phyloP scores from a whole-genome alignment of 2,797 vertebrate species.

The Pipistrellus nathusii region DNA sequence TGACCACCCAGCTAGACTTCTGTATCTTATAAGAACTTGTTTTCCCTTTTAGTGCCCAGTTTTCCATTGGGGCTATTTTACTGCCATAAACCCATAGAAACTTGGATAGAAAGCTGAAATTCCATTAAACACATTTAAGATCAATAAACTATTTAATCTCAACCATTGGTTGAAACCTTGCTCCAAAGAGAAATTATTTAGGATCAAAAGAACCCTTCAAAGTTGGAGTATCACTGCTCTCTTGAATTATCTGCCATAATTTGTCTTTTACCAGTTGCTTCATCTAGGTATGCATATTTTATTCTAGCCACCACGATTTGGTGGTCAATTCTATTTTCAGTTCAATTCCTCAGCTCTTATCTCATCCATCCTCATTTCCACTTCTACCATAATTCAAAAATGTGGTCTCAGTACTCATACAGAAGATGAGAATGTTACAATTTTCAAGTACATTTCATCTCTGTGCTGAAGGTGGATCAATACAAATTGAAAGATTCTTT shows the following conservation, averaged over 20 bases:
- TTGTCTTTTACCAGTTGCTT: background rate
- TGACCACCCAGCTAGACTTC: background rate
- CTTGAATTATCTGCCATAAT: background rate
- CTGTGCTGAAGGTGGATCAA: background rate
- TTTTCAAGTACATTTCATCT: background rate
- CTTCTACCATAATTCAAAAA: background rate
- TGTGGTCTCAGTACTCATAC: background rate
- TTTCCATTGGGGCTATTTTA: background rate
- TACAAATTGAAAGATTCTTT: background rate
- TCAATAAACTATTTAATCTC: background rate
- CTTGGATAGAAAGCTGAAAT: background rate
- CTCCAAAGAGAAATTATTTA: background rate
- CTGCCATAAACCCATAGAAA: background rate
- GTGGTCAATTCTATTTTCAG: background rate
- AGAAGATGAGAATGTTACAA: background rate
- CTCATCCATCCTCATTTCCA: background rate
- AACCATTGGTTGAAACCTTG: background rate
- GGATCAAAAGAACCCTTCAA: background rate
- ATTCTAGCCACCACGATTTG: background rate
- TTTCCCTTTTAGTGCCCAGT: background rate
- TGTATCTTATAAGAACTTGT: background rate
- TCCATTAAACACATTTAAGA: background rate
- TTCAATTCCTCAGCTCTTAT: background rate
- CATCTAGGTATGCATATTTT: background rate
- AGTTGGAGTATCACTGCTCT: background rate